Evolutionary conservation across 2,113 vertebrate genomes (phyloP).

Genomic region (Calidris pygmaea): DNA sequence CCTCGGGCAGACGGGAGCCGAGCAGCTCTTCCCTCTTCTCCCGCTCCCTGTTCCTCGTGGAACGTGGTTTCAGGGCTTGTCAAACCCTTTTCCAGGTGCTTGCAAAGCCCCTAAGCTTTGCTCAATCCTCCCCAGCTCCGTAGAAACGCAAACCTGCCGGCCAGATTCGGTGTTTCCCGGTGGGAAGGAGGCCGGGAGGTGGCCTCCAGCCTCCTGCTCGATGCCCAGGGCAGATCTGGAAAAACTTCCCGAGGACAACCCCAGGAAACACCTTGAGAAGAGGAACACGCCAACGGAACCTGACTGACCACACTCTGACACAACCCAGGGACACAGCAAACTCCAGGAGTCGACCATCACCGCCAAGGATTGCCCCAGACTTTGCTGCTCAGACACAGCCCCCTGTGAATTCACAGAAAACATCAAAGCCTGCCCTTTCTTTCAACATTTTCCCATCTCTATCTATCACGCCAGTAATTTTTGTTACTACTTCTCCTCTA

Average conservation of each 20-base stretch:
- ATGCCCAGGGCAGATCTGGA: not conserved
- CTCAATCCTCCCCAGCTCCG: not conserved
- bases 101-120: not conserved
- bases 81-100: not conserved
- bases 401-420: not conserved
- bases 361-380: not conserved
- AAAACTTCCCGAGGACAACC: not conserved
- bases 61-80: not conserved
- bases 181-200: not conserved
- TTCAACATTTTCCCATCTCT: not conserved
- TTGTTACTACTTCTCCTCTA: not conserved
- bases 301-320: accelerated
- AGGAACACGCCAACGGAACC: accelerated
- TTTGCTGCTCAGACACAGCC: not conserved
- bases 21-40: not conserved
- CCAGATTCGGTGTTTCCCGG: not conserved
- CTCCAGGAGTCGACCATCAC: not conserved
- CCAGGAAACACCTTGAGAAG: not conserved
- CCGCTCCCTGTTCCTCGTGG: not conserved
- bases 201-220: not conserved
- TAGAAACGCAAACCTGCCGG: not conserved
- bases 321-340: not conserved
- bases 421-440: accelerated
- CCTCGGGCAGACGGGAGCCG: accelerated
- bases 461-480: not conserved